Evolutionary conservation across 1,140 invertebrate species (phyloP).

Genomic region (Stegodyphus dumicola): DNA sequence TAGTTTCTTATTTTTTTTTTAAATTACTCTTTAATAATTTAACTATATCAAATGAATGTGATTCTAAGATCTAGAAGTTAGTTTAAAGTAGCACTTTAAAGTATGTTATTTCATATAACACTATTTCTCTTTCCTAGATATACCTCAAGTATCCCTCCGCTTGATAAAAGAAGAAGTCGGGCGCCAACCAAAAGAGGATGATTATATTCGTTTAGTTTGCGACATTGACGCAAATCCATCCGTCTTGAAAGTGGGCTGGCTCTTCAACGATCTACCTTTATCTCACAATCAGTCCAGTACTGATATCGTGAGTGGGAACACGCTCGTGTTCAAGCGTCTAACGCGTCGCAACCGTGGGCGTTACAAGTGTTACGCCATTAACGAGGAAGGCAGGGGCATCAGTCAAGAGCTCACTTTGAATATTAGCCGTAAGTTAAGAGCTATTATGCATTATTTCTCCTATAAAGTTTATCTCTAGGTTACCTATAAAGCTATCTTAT

Average conservation of each 20-base stretch:
- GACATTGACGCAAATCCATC: constrained; percentile 43
- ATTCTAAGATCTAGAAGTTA: too few species aligned
- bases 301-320: constrained; percentile 27
- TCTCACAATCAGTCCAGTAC: constrained; percentile 26
- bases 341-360: constrained; percentile 45
- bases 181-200: constrained; percentile 28
- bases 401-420: constrained; percentile 58
- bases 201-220: constrained; percentile 36
- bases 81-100: too few species aligned
- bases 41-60: too few species aligned
- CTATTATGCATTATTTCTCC: not conserved
- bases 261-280: constrained; percentile 34
- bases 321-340: constrained; percentile 47
- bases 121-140: constrained; percentile 16
- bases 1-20: too few species aligned
- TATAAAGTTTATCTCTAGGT: not conserved
- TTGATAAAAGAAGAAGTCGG: constrained; percentile 28
- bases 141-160: constrained; percentile 34
- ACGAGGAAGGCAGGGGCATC: constrained; percentile 52
- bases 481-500: too few species aligned
- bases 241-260: constrained; percentile 38
- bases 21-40: too few species aligned
- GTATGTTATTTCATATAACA: too few species aligned
- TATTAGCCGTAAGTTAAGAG: constrained; percentile 59
- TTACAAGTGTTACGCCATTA: constrained; percentile 61